Base-by-base conservation (phyloP, 2,888 invertebrate genomes). In the Nezara viridula region DNA sequence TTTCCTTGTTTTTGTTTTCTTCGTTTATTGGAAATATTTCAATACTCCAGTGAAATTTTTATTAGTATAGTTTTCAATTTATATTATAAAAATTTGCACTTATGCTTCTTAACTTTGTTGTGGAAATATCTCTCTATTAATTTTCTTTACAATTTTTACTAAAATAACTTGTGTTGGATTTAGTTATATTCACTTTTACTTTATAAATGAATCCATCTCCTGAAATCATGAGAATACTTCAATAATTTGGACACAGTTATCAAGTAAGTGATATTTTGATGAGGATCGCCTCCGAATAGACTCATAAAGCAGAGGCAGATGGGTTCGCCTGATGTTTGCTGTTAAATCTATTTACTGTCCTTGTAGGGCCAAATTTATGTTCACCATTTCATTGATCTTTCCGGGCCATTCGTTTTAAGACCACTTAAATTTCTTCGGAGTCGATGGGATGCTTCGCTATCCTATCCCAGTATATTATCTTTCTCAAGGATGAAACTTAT, bases 371-470 rank as follows among this genome's bases (percentile, higher is more conserved):
- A 21, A 37, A 73, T 73, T 73, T 73, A 73, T 73, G 66, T 37
- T 37, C 37, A 37, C 66, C 66, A 37, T 73, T 73, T 73, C 66
- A 73, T 73, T 73, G 66, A 73, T 73, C 37, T 73, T 73, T 37
- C 37, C 37, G 66, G 19, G 19, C 37, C 66, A 73, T 73, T 73
- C 7, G 66, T 32, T 73, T 73, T 73, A 73, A 73, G 66, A 73
- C 66, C 66, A 73, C 66, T 73, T 73, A 37, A 32, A 73, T 73
- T 73, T 73, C 66, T 73, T 73, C 37, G 37, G 19, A 73, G 66
- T 24, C 66, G n/a, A 73, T 73, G 32, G 32, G 37, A 37, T 37
- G 2, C 27, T 60, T 27, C 21, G 21, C 7, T 37, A 19, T n/a
- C n/a, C n/a, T n/a, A 7, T 19, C 66, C 37, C 7, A 37, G 32